Conservation (phyloP, 64 coral and sea anemone species). For the Platygyra sinensis region DNA sequence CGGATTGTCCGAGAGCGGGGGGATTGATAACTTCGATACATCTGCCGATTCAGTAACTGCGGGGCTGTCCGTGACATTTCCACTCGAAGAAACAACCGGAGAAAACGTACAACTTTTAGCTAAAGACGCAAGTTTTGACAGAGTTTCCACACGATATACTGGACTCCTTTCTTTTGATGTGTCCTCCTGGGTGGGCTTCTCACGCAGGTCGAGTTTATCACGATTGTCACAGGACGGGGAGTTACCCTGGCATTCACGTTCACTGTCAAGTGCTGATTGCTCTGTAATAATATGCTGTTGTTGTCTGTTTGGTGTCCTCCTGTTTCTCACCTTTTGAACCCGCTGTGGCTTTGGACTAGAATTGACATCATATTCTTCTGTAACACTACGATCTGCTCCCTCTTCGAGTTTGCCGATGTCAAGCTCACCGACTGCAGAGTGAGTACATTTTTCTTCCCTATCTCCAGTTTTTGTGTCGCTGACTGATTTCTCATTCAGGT, state of each 20-base stretch:
- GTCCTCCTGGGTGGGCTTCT: not conserved
- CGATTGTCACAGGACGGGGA: not conserved
- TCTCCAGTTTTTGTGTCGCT: not conserved
- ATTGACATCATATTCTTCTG: not conserved
- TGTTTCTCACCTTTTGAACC: constrained; percentile 1
- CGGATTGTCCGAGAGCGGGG: not conserved
- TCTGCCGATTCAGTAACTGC: not conserved
- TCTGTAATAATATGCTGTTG: not conserved
- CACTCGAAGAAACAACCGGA: not conserved
- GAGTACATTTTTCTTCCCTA: not conserved
- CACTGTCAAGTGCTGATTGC: not conserved
- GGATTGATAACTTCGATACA: not conserved
- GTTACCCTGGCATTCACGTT: not conserved
- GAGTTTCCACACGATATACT: not conserved
- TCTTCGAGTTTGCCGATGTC: not conserved
- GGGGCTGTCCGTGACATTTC: not conserved
- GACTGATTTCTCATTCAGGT: constrained; percentile 20
- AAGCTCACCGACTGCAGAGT: not conserved
- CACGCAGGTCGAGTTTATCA: not conserved
- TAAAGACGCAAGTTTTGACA: not conserved
- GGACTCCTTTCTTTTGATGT: not conserved
- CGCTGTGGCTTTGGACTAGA: constrained; percentile 39
- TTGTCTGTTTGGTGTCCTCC: not conserved
- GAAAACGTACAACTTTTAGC: not conserved
- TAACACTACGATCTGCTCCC: not conserved